phyloP scores from a whole-genome alignment of 2,888 invertebrate genomes.

The Gasteruption jaculator region DNA sequence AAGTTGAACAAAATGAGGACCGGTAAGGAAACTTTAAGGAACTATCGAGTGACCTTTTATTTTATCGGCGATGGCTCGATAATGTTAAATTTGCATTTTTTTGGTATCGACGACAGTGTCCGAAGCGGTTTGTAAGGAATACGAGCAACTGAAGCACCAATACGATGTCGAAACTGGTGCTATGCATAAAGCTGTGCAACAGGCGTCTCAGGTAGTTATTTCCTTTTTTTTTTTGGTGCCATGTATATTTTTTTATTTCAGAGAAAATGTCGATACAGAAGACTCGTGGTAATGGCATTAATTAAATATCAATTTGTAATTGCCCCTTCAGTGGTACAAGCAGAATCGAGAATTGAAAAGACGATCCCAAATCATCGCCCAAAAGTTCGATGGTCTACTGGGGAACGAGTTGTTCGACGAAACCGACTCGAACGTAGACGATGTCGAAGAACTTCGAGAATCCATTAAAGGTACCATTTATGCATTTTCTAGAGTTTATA shows the following conservation, averaged over 20 bases:
- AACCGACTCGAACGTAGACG: constrained; percentile 49
- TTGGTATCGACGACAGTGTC: constrained; percentile 62
- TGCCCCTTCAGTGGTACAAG: constrained; percentile 63
- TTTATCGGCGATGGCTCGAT: background rate
- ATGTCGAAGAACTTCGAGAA: constrained; percentile 66
- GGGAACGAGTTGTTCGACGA: constrained; percentile 45
- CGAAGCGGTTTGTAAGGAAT: constrained; percentile 69
- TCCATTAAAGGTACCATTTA: constrained; percentile 54
- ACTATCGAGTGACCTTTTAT: background rate
- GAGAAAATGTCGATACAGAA: background rate
- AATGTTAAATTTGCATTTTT: constrained; percentile 11
- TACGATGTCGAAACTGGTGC: constrained; percentile 71
- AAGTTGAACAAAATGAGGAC: constrained; percentile 58
- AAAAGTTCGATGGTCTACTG: constrained; percentile 54
- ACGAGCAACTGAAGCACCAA: constrained; percentile 69
- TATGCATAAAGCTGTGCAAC: constrained; percentile 70
- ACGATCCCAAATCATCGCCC: constrained; percentile 62
- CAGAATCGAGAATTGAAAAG: constrained; percentile 71
- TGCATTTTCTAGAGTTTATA: background rate
- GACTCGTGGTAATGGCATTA: too few relatives aligned
- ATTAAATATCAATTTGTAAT: background rate
- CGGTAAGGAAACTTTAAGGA: constrained; percentile 39
- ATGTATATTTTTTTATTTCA: background rate
- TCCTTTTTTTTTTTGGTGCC: background rate
- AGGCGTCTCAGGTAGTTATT: constrained; percentile 52